phyloP scores from a whole-genome alignment of 1,140 invertebrate genomes.

The Drosophila oshimai region DNA sequence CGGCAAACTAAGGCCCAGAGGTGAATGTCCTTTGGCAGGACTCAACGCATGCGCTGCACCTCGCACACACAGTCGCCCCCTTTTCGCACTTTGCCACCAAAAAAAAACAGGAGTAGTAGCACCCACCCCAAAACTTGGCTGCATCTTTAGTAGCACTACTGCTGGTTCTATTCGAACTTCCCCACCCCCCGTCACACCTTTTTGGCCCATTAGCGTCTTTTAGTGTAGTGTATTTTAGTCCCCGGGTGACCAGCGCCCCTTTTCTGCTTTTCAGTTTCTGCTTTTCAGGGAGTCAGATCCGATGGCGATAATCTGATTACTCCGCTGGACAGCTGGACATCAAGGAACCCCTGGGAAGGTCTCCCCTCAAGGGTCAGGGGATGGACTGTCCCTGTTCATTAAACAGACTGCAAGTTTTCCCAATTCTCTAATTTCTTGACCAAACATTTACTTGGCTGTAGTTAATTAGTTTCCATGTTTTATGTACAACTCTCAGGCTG shows the following conservation, averaged over 20 bases:
- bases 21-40: slow-evolving; percentile 64
- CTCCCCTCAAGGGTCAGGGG: not conserved
- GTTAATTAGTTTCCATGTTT: not conserved
- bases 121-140: not conserved
- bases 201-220: slow-evolving; percentile 8
- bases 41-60: slow-evolving; percentile 52
- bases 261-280: too few species aligned
- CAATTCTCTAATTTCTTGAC: not conserved
- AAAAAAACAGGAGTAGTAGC: not conserved
- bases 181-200: slow-evolving; percentile 1
- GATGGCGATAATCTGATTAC: slow-evolving; percentile 26
- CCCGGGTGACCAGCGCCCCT: not conserved
- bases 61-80: slow-evolving; percentile 2
- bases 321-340: not conserved
- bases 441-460: not conserved
- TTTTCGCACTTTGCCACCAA: slow-evolving; percentile 11
- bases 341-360: not conserved
- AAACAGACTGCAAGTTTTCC: not conserved
- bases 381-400: not conserved
- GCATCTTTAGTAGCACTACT: not conserved
- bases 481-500: not conserved
- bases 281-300: not conserved
- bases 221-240: not conserved
- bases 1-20: slow-evolving; percentile 62
- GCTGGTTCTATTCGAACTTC: slow-evolving; percentile 1